Percentiles rank a stretch among this genome's conserved stretches.
phyloP scores from a whole-genome alignment of 2,888 invertebrate species.

The Stenodera caucasica region DNA sequence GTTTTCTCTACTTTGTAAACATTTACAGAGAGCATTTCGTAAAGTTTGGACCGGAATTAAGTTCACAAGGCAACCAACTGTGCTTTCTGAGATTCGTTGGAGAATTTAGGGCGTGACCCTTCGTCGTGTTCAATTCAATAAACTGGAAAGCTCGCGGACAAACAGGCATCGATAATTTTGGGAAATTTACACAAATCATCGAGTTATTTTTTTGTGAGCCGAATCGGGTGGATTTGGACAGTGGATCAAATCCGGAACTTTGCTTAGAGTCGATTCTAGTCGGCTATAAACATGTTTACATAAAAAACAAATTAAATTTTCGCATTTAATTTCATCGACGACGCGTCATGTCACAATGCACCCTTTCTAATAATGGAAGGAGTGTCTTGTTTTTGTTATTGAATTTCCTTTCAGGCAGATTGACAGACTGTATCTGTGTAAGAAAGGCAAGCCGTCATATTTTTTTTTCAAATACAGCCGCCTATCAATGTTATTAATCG shows the following conservation, averaged over 20 bases:
- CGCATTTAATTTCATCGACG: constrained; percentile 13
- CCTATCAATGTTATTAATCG: constrained; percentile 42
- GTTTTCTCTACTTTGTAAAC: constrained; percentile 33
- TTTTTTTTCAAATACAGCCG: constrained; percentile 19
- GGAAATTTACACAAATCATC: constrained; percentile 2
- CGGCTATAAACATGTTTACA: constrained; percentile 16
- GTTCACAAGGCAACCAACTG: constrained; percentile 30
- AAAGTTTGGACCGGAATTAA: constrained; percentile 34
- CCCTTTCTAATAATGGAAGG: constrained; percentile 15
- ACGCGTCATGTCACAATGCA: constrained; percentile 12
- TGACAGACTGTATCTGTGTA: constrained; percentile 30
- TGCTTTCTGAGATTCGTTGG: constrained; percentile 25
- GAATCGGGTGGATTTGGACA: no score
- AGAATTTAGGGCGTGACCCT: constrained; percentile 24
- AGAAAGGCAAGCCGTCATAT: constrained; percentile 21
- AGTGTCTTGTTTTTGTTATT: constrained; percentile 16
- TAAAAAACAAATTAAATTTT: constrained; percentile 23
- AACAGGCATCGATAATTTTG: neutral
- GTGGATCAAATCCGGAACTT: no score
- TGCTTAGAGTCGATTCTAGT: neutral
- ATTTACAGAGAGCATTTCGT: constrained; percentile 37
- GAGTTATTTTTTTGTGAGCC: neutral
- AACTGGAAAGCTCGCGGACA: constrained; percentile 13
- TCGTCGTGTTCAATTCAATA: constrained; percentile 16
- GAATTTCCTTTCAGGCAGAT: constrained; percentile 26